Evolutionary conservation across 2,113 vertebrate species (phyloP), one percentile per base, ranked within the genome.

Genomic region (Muntiacus muntjak): DNA sequence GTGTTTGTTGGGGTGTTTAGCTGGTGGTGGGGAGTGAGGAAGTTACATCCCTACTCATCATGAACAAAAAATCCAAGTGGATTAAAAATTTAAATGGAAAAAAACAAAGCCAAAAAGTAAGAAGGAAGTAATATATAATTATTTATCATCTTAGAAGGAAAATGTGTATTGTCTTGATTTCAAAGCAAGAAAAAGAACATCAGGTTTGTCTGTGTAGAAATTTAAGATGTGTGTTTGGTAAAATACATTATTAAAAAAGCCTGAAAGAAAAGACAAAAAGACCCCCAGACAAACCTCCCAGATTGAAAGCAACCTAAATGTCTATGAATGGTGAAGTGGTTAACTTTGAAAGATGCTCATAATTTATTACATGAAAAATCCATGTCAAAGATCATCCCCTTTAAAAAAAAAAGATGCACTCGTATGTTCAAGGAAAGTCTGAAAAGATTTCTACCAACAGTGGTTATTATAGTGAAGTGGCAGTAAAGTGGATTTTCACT

Each of bases 361-460:
- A 87, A 57, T 96, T 92, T 88, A 47, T 86, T 74, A 86, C 86
- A 15, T 88, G 36, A 86, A 91, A 97, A 97, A 74, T 85, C 81
- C 74, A 1, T 96, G 54, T 93, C 57, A 57, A 74, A 89, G 79
- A 81, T 92, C 92, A 40, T 54, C 16, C 16, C 33, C 30, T 79
- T 94, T 57, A 81, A 64, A 57, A 76, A 62, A 62, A 87, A 85
- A 86, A 40, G 23, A 7, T 36, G 74, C 84, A 62, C 19, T 92
- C 26, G 13, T 60, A 76, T 91, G 54, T 90, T 95, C 45, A 50
- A 78, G 62, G 76, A 88, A 89, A 91, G 28, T 84, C 74, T 87
- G 52, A 36, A 47, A 90, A 26, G n/a, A 26, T 87, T 87, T 58
- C 28, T 91, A 40, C 50, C 43, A 89, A 47, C 64, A 83, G 33